Conservation (phyloP, 1,140 invertebrate genomes). For the Agraylea sexmaculata region DNA sequence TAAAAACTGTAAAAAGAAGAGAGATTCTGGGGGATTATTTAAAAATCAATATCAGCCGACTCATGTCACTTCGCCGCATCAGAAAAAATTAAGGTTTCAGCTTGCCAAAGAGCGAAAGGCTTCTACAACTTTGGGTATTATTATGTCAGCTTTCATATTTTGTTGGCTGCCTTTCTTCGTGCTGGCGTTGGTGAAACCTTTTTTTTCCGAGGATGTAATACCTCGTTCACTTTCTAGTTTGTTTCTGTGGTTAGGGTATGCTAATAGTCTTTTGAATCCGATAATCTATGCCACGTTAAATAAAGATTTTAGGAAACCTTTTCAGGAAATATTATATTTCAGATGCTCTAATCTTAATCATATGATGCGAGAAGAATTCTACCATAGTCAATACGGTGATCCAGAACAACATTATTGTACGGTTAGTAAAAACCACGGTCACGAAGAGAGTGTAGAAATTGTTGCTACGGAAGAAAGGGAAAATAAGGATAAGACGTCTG, state of each 20-base stretch:
- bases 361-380: slow-evolving; percentile 87
- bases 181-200: slow-evolving; percentile 75
- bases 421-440: slow-evolving; percentile 38
- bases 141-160: slow-evolving; percentile 91
- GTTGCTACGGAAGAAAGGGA: slow-evolving; percentile 45
- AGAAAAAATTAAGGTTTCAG: slow-evolving; percentile 69
- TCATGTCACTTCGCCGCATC: slow-evolving; percentile 41
- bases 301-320: slow-evolving; percentile 84
- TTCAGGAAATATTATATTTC: slow-evolving; percentile 81
- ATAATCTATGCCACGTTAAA: slow-evolving; percentile 89
- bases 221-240: slow-evolving; percentile 63
- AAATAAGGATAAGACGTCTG: slow-evolving; percentile 38
- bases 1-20: no score
- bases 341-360: slow-evolving; percentile 77
- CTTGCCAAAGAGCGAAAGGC: slow-evolving; percentile 86
- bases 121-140: slow-evolving; percentile 91
- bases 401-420: slow-evolving; percentile 44
- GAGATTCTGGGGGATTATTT: slow-evolving; percentile 36
- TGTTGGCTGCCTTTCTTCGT: slow-evolving; percentile 98
- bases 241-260: slow-evolving; percentile 84
- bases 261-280: slow-evolving; percentile 86
- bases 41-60: slow-evolving; percentile 34
- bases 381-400: slow-evolving; percentile 82
- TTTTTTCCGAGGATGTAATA: slow-evolving; percentile 51
- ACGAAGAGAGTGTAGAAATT: slow-evolving; percentile 48